Evolutionary conservation across 2,888 invertebrate genomes (phyloP), one percentile per base, ranked within the genome.

Genomic region (Dorcus hopei): DNA sequence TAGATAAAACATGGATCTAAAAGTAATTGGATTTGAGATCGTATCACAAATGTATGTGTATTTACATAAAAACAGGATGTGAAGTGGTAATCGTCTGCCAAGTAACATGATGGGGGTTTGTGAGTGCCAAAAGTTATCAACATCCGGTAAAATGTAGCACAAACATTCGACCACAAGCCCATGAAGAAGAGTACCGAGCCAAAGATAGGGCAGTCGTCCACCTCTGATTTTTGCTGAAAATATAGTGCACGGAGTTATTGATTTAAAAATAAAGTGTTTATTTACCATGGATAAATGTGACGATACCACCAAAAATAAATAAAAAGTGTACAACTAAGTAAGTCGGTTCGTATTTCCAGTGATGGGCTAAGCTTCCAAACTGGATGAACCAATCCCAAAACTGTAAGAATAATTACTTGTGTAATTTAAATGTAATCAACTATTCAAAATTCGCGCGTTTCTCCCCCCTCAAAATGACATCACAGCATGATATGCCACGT

Each of bases 71-170:
- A 88, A 72, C 23, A 89, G 78, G 51, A 92, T 89, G 70, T 92
- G 89, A 0, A 91, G 74, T 0, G 92, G 91, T 52, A 90, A 77
- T 47, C 91, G 80, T 38, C 84, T 79, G 5, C 90, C 90, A 16
- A 91, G 75, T 58, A 92, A 81, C 62, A 90, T 87, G 26, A 92
- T 74, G 0, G 89, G 86, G 1, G 88, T 85, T 77, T 88, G 90
- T 0, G 90, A 88, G 72, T 92, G 91, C 92, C 92, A 93, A 76
- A 90, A 92, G 74, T 90, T 91, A 77, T 91, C 90, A 60, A 88
- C 87, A 61, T 90, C 88, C 0, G 90, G 89, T 16, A 89, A 69
- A 62, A 83, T 81, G 70, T 90, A 87, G 64, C 86, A 86, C 70
- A 91, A 80, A 66, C 84, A 82, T 77, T 92, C 92, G 33, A 89